A percentile compares a stretch with the other conserved stretches of the same genome.
Evolutionary conservation across 2,888 invertebrate species (phyloP).

Genomic region (Agriotes lineatus): DNA sequence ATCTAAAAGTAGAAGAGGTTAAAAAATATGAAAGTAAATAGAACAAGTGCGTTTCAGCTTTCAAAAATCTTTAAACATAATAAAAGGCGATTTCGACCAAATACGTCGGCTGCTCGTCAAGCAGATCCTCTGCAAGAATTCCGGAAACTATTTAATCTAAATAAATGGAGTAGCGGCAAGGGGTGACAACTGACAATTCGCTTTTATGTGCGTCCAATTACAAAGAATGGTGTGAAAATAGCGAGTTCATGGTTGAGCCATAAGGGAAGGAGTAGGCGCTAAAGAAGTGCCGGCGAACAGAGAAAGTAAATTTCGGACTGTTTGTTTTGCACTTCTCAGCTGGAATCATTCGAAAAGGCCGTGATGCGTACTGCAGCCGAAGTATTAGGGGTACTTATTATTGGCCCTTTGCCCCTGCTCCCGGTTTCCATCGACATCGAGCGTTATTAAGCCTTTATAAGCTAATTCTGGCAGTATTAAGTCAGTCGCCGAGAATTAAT

Average conservation of each 20-base stretch:
- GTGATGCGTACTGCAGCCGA: background rate
- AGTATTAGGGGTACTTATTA: conserved; percentile 1
- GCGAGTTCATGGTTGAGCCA: background rate
- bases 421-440: too few relatives aligned
- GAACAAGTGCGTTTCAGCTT: too few relatives aligned
- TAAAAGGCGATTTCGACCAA: too few relatives aligned
- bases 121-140: too few relatives aligned
- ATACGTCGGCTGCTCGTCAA: too few relatives aligned
- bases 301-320: conserved; percentile 10
- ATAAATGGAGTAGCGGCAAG: background rate
- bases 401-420: too few relatives aligned
- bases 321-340: conserved; percentile 4
- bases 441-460: too few relatives aligned
- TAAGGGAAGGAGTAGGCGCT: background rate
- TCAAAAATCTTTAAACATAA: too few relatives aligned
- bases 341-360: background rate
- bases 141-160: background rate
- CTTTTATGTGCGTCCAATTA: background rate
- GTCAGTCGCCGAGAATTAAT: too few relatives aligned
- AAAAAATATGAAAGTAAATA: too few relatives aligned
- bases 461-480: too few relatives aligned
- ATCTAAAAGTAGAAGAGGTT: too few relatives aligned
- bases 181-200: background rate
- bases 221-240: background rate
- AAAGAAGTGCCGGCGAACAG: background rate